Conservation (phyloP, 37 sponge, comb jelly and placozoan genomes). For the Aphrocallistes beatrix region DNA sequence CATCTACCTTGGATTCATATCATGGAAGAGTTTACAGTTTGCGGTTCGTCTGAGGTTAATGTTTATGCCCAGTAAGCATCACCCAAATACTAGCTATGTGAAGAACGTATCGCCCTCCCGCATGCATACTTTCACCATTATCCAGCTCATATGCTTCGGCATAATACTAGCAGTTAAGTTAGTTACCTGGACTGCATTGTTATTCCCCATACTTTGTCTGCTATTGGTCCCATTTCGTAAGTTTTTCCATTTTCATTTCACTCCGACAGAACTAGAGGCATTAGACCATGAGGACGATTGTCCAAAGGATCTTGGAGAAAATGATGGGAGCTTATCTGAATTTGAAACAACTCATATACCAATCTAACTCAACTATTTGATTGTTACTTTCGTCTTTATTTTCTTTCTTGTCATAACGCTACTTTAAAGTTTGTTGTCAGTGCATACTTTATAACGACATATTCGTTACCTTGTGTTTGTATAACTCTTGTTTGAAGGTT, state of each 20-base stretch:
- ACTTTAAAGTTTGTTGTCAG: no score
- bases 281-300: constrained; percentile 12
- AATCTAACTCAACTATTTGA: no score
- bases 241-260: neutral
- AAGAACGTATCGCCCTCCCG: neutral
- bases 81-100: neutral
- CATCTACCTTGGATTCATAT: neutral
- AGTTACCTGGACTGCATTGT: neutral
- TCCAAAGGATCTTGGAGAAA: neutral
- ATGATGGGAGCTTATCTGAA: neutral
- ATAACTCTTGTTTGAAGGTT: no score
- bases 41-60: neutral
- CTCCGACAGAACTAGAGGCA: neutral
- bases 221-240: neutral
- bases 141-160: neutral
- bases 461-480: no score
- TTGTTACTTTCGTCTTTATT: no score
- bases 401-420: no score
- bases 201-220: neutral
- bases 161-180: neutral
- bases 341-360: neutral
- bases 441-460: no score
- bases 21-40: constrained; percentile 10
- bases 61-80: neutral
- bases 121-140: neutral